Evolutionary conservation across 1,140 invertebrate species (phyloP).

Genomic region (Thrips palmi): DNA sequence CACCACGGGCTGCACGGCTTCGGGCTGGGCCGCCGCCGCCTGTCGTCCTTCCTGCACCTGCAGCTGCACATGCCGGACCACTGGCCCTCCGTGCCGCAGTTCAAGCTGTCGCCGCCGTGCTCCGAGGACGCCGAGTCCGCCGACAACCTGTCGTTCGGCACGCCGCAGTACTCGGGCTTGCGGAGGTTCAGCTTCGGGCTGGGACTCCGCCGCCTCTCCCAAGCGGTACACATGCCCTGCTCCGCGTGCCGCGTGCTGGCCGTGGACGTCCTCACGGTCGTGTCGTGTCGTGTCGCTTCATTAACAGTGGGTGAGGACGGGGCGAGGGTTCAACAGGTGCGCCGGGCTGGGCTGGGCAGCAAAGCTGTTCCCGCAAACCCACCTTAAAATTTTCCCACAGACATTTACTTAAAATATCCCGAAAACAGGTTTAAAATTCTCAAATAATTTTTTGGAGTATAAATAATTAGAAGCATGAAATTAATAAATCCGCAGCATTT

Average conservation of each 20-base stretch:
- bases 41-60: slow-evolving; percentile 12
- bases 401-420: no score
- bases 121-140: slow-evolving; percentile 5
- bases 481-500: no score
- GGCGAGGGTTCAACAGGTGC: no score
- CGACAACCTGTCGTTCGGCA: neutral
- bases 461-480: no score
- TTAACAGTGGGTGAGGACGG: no score
- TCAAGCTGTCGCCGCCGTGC: neutral
- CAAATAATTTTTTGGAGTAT: no score
- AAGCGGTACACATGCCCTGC: slow-evolving; percentile 11
- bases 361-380: no score
- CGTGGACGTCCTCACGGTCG: neutral
- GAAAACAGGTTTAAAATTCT: no score
- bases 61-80: slow-evolving; percentile 8
- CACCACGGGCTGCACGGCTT: slow-evolving; percentile 19
- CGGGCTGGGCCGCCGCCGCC: slow-evolving; percentile 5
- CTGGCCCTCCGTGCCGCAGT: neutral
- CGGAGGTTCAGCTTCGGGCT: slow-evolving; percentile 16
- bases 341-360: no score
- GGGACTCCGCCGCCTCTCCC: slow-evolving; percentile 10
- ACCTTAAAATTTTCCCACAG: no score
- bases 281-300: neutral
- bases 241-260: neutral
- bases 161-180: neutral